Percentiles rank a stretch among this genome's conserved stretches.
Evolutionary conservation across 2,797 vertebrate species (phyloP).

Genomic region (Darevskia nairensis): DNA sequence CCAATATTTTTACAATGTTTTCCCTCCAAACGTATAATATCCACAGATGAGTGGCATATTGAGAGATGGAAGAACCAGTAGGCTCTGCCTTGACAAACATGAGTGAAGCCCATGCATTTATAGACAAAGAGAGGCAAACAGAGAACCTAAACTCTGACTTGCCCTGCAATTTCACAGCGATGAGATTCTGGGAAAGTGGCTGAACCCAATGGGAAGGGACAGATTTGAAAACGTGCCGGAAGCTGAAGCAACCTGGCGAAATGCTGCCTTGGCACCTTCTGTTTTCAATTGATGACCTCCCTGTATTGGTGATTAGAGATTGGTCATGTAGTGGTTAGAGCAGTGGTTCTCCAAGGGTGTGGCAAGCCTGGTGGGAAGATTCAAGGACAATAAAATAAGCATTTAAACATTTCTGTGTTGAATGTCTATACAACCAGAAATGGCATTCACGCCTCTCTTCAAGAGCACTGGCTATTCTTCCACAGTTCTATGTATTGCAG

Average conservation of each 20-base stretch:
- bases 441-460: too few relatives aligned
- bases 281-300: neutral
- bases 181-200: constrained; percentile 31
- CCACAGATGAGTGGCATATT: constrained; percentile 43
- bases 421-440: too few relatives aligned
- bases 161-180: constrained; percentile 60
- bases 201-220: constrained; percentile 46
- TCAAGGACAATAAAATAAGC: too few relatives aligned
- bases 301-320: too few relatives aligned
- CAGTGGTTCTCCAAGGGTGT: too few relatives aligned
- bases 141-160: constrained; percentile 51
- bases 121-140: constrained; percentile 44
- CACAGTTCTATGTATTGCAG: too few relatives aligned
- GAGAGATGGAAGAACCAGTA: constrained; percentile 37
- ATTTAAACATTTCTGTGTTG: too few relatives aligned
- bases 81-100: constrained; percentile 56
- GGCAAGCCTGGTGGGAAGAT: too few relatives aligned
- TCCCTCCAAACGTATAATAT: constrained; percentile 46
- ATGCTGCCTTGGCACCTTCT: neutral
- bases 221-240: constrained; percentile 41
- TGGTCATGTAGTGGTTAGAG: too few relatives aligned
- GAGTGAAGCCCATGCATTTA: constrained; percentile 49
- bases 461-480: too few relatives aligned
- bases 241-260: constrained; percentile 41
- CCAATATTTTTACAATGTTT: constrained; percentile 46